phyloP scores from a whole-genome alignment of 2,888 invertebrate genomes.

The Tipula unca region DNA sequence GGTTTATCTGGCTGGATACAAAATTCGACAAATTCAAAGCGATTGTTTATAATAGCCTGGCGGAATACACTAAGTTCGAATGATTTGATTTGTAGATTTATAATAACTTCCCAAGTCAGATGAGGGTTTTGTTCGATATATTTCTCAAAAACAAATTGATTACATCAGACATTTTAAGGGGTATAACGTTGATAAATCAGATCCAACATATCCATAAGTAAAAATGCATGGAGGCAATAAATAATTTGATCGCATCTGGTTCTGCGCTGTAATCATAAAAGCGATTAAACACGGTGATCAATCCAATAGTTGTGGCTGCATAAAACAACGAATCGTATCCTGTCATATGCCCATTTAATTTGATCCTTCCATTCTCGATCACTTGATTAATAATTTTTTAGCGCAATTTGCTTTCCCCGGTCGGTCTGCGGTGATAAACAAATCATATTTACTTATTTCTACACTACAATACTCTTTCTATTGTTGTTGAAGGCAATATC shows the following conservation, averaged over 20 bases:
- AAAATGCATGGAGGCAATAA: not conserved
- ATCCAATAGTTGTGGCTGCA: not conserved
- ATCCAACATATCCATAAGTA: not conserved
- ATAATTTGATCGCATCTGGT: not conserved
- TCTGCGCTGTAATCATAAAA: not conserved
- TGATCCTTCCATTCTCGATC: not conserved
- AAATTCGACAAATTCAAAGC: not conserved
- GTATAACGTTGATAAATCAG: not conserved
- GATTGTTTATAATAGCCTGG: not conserved
- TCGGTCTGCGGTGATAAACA: not conserved
- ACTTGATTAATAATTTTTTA: not conserved
- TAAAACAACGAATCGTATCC: not conserved
- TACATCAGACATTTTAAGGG: not conserved
- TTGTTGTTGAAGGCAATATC: not conserved
- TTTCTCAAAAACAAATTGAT: not conserved
- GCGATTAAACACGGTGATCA: not conserved
- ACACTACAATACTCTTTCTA: not conserved
- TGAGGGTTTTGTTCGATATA: not conserved
- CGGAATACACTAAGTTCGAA: not conserved
- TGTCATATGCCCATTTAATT: not conserved
- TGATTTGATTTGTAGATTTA: not conserved
- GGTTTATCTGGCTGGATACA: not conserved
- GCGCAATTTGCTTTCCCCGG: not conserved
- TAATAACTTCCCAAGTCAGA: not conserved
- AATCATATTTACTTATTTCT: not conserved